Conservation (phyloP, 2,113 vertebrate genomes). For the Sceloporus tristichus region DNA sequence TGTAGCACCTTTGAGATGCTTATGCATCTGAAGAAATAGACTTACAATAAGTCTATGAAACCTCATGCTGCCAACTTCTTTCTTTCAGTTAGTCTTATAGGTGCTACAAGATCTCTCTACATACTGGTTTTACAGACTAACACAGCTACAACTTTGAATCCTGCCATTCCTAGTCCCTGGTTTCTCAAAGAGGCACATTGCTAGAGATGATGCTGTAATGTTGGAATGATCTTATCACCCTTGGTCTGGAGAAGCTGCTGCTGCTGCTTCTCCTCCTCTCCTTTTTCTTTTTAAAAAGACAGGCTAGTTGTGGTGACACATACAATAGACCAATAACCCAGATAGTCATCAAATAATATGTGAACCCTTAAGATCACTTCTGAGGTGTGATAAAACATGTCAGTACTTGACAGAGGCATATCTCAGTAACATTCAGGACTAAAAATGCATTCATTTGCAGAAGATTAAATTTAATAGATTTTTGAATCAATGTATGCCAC, state of each 20-base stretch:
- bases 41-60: too few relatives aligned
- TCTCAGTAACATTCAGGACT: constrained; percentile 57
- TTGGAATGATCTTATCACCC: constrained; percentile 57
- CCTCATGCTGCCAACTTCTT: too few relatives aligned
- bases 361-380: constrained; percentile 61
- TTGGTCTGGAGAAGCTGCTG: constrained; percentile 20
- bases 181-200: constrained; percentile 42
- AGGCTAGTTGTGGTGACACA: constrained; percentile 46
- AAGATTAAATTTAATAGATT: constrained; percentile 69
- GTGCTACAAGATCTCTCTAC: too few relatives aligned
- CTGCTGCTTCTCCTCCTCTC: not conserved
- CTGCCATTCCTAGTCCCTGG: not conserved
- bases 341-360: constrained; percentile 56
- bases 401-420: constrained; percentile 45
- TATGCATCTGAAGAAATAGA: too few relatives aligned
- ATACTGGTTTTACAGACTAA: too few relatives aligned
- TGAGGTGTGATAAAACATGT: constrained; percentile 59
- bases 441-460: constrained; percentile 59
- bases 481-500: constrained; percentile 54
- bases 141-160: not conserved
- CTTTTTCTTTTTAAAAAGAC: constrained; percentile 24
- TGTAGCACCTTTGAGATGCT: too few relatives aligned
- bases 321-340: constrained; percentile 56
- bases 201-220: constrained; percentile 45
- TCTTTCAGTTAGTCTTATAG: too few relatives aligned